Base-by-base conservation (phyloP, 2,888 invertebrate genomes). In the Tenthredo distinguenda region DNA sequence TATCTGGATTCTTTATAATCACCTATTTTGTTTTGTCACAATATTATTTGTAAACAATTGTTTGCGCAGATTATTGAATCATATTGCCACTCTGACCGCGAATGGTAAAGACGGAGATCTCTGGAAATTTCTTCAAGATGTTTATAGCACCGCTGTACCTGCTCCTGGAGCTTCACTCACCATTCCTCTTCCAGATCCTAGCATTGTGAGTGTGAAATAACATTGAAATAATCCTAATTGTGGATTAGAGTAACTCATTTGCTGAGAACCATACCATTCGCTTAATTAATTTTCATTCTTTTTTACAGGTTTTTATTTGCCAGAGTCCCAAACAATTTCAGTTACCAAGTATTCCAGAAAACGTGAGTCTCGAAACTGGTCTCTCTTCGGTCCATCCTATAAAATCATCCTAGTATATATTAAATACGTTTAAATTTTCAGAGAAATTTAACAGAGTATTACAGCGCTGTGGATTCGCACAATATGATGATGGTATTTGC, bases 401-500 rank as follows among this genome's bases (percentile, higher is more conserved):
- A 5, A 10, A 40, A 34, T 43, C 0, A 3, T 50, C 71, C 18
- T n/a, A 1, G 18, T 2, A n/a, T 21, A 47, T 10, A 15, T 12
- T 26, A 21, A 43, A 1, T 21, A 47, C 47, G 26, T 34, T 43
- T 68, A 50, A 76, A 85, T 31, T 86, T 95, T n/a, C 95, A 99
- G 99, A 96, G 98, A 93, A 99, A 99, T 94, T 95, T 99, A 90
- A 98, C 98, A 87, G 98, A 99, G 93, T 99, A 99, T 95, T 99
- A 98, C 94, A 99, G 98, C 94, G 99, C 99, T n/a, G 96, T 99
- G 89, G 98, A 98, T 93, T 95, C 97, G 82, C 96, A 97, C 92
- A 98, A 98, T 92, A 99, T 99, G 99, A 97, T 99, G 93, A 96
- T 97, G 15, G 95, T 99, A 87, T 99, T 99, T 95, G 98, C 99